Percentiles rank a stretch among this genome's conserved stretches.
These are phyloP conservation scores for Buathra laborator DNA, from an alignment of 2,888 invertebrate species.

Conservation along the genomic window DNA sequence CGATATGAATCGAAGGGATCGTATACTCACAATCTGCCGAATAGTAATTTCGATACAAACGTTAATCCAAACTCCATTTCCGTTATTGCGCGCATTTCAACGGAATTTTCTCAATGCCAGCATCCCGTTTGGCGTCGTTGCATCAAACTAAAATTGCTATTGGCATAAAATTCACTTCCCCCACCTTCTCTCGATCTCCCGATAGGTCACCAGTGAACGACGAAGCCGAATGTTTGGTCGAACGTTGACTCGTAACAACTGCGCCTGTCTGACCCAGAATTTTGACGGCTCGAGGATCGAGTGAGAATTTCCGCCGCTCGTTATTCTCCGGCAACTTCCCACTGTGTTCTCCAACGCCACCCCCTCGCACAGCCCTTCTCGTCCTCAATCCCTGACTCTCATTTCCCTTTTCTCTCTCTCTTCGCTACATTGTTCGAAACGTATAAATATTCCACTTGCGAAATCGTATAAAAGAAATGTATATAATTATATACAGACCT, in stretches of 20 bases:
- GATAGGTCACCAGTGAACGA: not conserved
- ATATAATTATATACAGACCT: slow-evolving; percentile 7
- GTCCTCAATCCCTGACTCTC: slow-evolving; percentile 40
- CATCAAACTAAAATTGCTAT: not conserved
- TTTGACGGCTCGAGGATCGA: slow-evolving; percentile 64
- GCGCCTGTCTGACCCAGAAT: slow-evolving; percentile 71
- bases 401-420: not conserved
- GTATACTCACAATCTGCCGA: not conserved
- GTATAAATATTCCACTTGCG: slow-evolving; percentile 35
- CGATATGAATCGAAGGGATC: not conserved
- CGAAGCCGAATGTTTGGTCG: slow-evolving; percentile 59
- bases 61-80: not conserved
- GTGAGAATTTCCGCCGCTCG: slow-evolving; percentile 58
- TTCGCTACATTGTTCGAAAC: slow-evolving; percentile 24
- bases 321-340: slow-evolving; percentile 52
- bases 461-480: not conserved
- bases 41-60: not conserved
- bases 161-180: slow-evolving; percentile 10
- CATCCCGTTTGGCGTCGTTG: not conserved
- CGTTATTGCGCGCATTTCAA: not conserved
- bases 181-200: not conserved
- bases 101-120: not conserved
- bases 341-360: not conserved
- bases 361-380: slow-evolving; percentile 33
- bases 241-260: slow-evolving; percentile 66